A percentile compares a stretch with the other conserved stretches of the same genome.
Conservation (phyloP, 2,888 invertebrate species). For the Acheta domesticus region DNA sequence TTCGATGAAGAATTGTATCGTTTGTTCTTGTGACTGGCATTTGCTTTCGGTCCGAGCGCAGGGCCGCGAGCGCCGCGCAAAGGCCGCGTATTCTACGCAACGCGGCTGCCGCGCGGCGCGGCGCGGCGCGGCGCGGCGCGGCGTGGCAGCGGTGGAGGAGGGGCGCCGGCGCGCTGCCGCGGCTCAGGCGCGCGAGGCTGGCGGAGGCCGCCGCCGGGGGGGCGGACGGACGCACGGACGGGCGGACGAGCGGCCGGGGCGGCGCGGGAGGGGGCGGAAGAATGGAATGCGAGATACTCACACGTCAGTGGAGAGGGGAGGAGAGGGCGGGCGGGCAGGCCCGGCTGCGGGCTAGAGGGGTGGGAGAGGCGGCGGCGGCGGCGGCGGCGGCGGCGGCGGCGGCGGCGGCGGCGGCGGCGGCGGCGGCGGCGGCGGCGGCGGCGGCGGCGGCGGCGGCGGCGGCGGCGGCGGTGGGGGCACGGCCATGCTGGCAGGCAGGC, state of each 20-base stretch:
- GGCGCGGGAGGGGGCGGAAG: neutral
- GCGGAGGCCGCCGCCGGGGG: neutral
- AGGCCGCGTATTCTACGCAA: constrained; percentile 1
- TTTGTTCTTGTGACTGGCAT: no score
- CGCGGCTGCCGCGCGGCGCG: neutral
- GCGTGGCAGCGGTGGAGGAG: neutral
- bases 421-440: neutral
- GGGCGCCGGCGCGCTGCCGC: neutral
- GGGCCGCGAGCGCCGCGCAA: neutral
- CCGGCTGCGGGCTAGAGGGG: constrained; percentile 18
- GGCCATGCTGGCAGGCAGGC: neutral
- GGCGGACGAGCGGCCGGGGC: neutral
- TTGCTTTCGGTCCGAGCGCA: neutral
- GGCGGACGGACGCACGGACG: neutral
- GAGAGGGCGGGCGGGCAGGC: neutral
- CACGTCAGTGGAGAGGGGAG: neutral
- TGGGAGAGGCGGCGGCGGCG: neutral
- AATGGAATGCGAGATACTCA: constrained; percentile 12
- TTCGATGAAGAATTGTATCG: no score
- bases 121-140: neutral
- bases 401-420: neutral
- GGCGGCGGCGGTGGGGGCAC: neutral
- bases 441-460: neutral
- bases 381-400: neutral
- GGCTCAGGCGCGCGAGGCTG: neutral